Percentiles rank a stretch among this genome's conserved stretches.
Conservation (phyloP, 2,888 invertebrate genomes). For the Rhingia rostrata region DNA sequence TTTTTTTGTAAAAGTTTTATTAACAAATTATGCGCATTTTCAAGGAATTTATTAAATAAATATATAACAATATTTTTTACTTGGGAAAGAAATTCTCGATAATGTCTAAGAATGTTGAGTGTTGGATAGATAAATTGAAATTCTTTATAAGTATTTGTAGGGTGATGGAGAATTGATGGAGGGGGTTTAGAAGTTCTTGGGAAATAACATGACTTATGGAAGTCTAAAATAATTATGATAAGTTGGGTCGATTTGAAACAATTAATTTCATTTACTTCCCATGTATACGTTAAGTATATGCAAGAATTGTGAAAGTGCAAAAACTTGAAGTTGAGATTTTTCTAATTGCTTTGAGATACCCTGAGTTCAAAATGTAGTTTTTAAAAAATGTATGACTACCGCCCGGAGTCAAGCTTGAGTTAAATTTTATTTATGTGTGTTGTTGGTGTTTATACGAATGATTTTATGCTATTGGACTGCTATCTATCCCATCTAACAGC, state of each 20-base stretch:
- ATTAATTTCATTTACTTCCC: too few relatives aligned
- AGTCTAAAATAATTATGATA: background rate
- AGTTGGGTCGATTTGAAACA: background rate
- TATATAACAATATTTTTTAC: constrained; percentile 4
- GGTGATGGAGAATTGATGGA: background rate
- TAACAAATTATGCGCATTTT: constrained; percentile 49
- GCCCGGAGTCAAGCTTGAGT: too few relatives aligned
- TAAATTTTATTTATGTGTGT: too few relatives aligned
- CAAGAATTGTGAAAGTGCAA: too few relatives aligned
- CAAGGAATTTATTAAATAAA: constrained; percentile 43
- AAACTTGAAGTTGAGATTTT: too few relatives aligned
- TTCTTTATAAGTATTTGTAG: background rate
- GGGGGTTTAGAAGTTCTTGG: background rate
- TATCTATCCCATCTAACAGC: too few relatives aligned
- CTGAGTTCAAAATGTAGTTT: too few relatives aligned
- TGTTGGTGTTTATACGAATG: too few relatives aligned
- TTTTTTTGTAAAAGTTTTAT: constrained; percentile 25
- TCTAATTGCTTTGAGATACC: too few relatives aligned
- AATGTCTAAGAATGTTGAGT: constrained; percentile 19
- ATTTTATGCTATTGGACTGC: too few relatives aligned
- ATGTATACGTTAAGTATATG: too few relatives aligned
- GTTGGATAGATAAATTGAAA: constrained; percentile 2
- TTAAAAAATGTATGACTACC: too few relatives aligned
- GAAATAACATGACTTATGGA: background rate
- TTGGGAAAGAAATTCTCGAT: constrained; percentile 15